These are phyloP conservation scores for Penaeus indicus DNA, from an alignment of 1,140 invertebrate genomes.

Conservation along the genomic window DNA sequence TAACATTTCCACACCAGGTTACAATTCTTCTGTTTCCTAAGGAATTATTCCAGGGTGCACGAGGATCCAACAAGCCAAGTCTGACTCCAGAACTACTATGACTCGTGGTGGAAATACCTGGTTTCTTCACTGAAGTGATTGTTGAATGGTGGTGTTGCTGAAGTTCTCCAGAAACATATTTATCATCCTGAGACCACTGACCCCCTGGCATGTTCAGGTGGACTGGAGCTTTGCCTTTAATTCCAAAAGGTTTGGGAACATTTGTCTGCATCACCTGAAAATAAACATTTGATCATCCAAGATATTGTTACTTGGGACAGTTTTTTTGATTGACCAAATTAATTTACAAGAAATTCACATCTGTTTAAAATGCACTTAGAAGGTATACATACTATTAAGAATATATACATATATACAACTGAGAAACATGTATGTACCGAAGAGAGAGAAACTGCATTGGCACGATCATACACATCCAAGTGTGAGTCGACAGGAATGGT, in stretches of 20 bases:
- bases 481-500: slow-evolving; percentile 33
- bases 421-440: slow-evolving; percentile 47
- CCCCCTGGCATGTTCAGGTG: slow-evolving; percentile 82
- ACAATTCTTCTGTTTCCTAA: no score
- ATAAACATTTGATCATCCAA: not conserved
- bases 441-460: slow-evolving; percentile 57
- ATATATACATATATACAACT: not conserved
- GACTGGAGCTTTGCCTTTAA: slow-evolving; percentile 71
- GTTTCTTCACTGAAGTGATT: slow-evolving; percentile 19
- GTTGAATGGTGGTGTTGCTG: slow-evolving; percentile 72
- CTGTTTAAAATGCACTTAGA: not conserved
- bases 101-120: slow-evolving; percentile 41
- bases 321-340: not conserved
- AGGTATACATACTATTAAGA: not conserved
- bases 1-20: no score
- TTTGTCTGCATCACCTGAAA: slow-evolving; percentile 65
- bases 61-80: no score
- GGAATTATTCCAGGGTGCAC: no score
- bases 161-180: slow-evolving; percentile 79
- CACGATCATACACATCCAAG: slow-evolving; percentile 58
- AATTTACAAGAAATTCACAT: not conserved
- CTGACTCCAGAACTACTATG: slow-evolving; percentile 19
- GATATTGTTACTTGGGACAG: not conserved
- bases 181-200: slow-evolving; percentile 78
- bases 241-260: slow-evolving; percentile 71